A percentile compares a stretch with the other conserved stretches of the same genome.
These are phyloP conservation scores for Ptilodon capucinus DNA, from an alignment of 2,888 invertebrate species.

Conservation along the genomic window DNA sequence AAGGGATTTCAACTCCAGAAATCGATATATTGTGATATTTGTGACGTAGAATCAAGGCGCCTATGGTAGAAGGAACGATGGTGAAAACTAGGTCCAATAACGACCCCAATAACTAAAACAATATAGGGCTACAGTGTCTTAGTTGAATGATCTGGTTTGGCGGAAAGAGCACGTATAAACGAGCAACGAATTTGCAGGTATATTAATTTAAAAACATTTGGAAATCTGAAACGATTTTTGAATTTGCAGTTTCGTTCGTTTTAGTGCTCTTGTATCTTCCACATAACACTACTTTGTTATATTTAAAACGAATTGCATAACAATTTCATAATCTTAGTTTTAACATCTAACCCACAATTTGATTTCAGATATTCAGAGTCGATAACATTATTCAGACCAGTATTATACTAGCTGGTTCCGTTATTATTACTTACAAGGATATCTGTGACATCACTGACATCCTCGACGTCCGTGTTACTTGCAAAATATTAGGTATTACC, in stretches of 20 bases:
- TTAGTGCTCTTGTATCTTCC: too few relatives aligned
- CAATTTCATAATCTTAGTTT: too few relatives aligned
- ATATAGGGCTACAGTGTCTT: slow-evolving; percentile 6
- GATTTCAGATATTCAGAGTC: neutral
- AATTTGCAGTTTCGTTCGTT: too few relatives aligned
- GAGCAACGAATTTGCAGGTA: too few relatives aligned
- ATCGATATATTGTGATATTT: too few relatives aligned
- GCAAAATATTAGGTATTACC: slow-evolving; percentile 36
- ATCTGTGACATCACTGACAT: slow-evolving; percentile 17
- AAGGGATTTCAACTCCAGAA: too few relatives aligned
- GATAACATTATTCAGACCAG: slow-evolving; percentile 12
- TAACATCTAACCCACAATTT: neutral
- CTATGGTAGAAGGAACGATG: too few relatives aligned
- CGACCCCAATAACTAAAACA: slow-evolving; percentile 9
- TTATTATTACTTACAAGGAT: slow-evolving; percentile 26
- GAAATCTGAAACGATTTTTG: too few relatives aligned
- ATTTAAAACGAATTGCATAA: neutral
- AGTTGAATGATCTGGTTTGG: neutral
- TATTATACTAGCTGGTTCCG: slow-evolving; percentile 16
- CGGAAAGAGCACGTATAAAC: too few relatives aligned
- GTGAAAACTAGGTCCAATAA: slow-evolving; percentile 11
- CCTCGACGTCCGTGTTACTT: slow-evolving; percentile 17
- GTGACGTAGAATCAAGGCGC: too few relatives aligned
- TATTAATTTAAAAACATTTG: too few relatives aligned
- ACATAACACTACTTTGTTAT: too few relatives aligned